Evolutionary conservation across 2,797 vertebrate genomes (phyloP).

Genomic region (Enteromius thamalakanensis): DNA sequence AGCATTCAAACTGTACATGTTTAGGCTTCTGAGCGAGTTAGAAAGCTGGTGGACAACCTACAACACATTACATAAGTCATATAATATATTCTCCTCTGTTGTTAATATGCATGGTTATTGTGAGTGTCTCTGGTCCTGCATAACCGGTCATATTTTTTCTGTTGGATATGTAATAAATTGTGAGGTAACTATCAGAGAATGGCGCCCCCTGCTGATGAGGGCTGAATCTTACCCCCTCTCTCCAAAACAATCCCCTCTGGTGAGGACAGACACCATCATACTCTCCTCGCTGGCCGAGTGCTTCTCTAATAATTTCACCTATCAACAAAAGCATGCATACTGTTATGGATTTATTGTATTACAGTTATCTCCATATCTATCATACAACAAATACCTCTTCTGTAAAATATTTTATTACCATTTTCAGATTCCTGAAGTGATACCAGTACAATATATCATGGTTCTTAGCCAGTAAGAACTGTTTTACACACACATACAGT

Average conservation of each 20-base stretch:
- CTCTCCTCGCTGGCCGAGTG: conserved; percentile 67
- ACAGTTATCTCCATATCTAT: neutral
- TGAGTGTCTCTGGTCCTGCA: neutral
- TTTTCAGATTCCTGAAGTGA: too few relatives aligned
- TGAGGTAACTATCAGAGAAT: neutral
- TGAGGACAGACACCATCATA: conserved; percentile 66
- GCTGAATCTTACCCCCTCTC: conserved; percentile 72
- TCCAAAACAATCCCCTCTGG: conserved; percentile 76
- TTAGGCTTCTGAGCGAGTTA: neutral
- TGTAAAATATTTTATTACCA: too few relatives aligned
- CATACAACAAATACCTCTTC: neutral
- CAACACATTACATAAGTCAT: neutral
- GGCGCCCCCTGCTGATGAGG: conserved; percentile 38
- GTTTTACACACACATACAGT: too few relatives aligned
- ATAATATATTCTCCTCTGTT: neutral
- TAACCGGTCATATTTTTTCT: neutral
- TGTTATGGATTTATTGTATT: neutral
- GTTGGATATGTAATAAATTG: neutral
- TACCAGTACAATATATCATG: too few relatives aligned
- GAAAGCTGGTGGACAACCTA: neutral
- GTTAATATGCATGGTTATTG: neutral
- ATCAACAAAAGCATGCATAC: conserved; percentile 40
- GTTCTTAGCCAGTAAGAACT: too few relatives aligned
- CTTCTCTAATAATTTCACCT: conserved; percentile 78
- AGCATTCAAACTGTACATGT: neutral